Evolutionary conservation across 2,113 vertebrate genomes (phyloP).

Genomic region (Tetrao urogallus): DNA sequence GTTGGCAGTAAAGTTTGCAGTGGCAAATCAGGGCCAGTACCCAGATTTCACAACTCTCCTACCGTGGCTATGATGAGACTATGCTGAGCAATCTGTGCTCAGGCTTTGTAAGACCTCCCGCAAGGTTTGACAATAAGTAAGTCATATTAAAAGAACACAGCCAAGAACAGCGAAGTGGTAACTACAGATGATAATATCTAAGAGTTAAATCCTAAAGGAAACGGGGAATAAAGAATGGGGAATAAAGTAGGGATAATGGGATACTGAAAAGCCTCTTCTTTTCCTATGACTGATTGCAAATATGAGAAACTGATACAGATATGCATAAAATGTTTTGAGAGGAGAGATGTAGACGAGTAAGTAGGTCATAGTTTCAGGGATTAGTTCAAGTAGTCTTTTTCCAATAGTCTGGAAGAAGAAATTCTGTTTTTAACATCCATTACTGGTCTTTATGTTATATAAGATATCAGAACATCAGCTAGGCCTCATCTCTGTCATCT

Average conservation of each 20-base stretch:
- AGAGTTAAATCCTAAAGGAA: neutral
- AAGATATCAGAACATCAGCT: neutral
- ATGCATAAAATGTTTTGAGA: neutral
- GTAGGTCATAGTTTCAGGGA: neutral
- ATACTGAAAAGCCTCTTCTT: neutral
- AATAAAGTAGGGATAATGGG: neutral
- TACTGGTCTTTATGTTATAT: neutral
- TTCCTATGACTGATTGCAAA: neutral
- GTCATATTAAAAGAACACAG: neutral
- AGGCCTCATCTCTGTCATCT: neutral
- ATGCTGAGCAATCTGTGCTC: neutral
- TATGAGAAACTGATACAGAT: neutral
- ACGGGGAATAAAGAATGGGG: neutral
- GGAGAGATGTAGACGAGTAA: neutral
- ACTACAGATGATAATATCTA: neutral
- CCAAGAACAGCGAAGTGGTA: neutral
- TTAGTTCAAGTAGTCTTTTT: neutral
- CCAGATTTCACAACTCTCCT: neutral
- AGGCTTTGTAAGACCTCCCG: neutral
- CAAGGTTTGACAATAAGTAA: neutral
- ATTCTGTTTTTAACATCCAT: neutral
- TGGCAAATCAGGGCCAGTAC: neutral
- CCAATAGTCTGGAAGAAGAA: neutral
- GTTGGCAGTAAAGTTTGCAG: neutral
- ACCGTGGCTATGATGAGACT: neutral